Conservation (phyloP, 2,888 invertebrate species). For the Drosophila fulvimacula region DNA sequence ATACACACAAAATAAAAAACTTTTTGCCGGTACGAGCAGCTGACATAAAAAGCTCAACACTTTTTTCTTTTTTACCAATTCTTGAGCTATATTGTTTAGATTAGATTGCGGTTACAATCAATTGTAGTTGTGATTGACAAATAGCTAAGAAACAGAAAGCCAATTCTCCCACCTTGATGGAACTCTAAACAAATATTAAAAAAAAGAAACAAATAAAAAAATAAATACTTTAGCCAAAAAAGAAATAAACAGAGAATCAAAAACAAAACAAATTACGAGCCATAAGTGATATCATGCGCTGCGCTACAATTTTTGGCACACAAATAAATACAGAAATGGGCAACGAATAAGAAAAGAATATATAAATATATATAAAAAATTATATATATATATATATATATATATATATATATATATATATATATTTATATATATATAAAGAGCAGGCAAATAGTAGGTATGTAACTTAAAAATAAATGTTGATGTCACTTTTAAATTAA, state of each 20-base stretch:
- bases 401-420: conserved; percentile 14
- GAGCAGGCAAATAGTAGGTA: conserved; percentile 29
- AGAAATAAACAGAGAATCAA: conserved; percentile 13
- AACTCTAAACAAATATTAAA: conserved; percentile 22
- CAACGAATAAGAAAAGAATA: conserved; percentile 37
- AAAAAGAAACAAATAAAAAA: background rate
- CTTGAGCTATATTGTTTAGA: conserved; percentile 41
- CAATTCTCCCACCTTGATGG: conserved; percentile 31
- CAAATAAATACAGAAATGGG: conserved; percentile 67
- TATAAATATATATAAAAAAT: conserved; percentile 13
- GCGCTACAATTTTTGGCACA: conserved; percentile 57
- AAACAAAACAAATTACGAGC: conserved; percentile 62
- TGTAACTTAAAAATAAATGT: conserved; percentile 76
- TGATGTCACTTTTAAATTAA: conserved; percentile 71
- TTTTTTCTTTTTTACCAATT: conserved; percentile 16
- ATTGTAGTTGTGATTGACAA: conserved; percentile 40
- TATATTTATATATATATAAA: conserved; percentile 2
- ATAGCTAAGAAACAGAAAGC: conserved; percentile 1
- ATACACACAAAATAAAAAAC: conserved; percentile 4
- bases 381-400: conserved; percentile 6
- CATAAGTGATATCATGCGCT: conserved; percentile 68
- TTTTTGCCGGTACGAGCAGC: conserved; percentile 24
- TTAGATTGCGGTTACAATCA: conserved; percentile 48
- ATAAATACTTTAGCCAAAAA: conserved; percentile 15
- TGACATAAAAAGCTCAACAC: conserved; percentile 37